phyloP scores from a whole-genome alignment of 2,113 vertebrate species.

The Tachuris rubrigastra region DNA sequence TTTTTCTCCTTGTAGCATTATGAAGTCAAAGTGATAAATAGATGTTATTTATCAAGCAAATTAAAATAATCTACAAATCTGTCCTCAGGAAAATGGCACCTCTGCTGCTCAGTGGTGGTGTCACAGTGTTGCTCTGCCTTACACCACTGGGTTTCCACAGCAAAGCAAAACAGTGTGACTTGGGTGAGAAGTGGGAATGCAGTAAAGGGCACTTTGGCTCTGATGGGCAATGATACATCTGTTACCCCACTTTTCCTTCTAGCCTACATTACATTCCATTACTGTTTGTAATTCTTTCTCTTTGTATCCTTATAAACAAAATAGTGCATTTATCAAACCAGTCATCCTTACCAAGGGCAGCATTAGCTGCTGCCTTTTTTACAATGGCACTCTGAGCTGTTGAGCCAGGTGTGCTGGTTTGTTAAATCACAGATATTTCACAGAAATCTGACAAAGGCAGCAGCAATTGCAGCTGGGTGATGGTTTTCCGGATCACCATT shows the following conservation, averaged over 20 bases:
- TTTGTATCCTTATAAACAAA: not conserved
- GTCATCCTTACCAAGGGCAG: not conserved
- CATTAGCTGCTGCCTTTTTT: not conserved
- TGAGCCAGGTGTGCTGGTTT: not conserved
- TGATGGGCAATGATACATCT: not conserved
- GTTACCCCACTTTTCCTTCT: not conserved
- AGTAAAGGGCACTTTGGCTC: not conserved
- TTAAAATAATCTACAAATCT: not conserved
- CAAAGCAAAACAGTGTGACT: not conserved
- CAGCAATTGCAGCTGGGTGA: not conserved
- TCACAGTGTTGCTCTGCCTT: not conserved
- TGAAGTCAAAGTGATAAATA: not conserved
- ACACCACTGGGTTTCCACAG: not conserved
- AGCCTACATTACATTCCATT: not conserved
- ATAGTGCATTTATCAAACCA: not conserved
- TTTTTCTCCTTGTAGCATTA: not conserved
- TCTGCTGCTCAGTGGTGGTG: not conserved
- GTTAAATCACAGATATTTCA: conserved; percentile 23
- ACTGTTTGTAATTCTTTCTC: not conserved
- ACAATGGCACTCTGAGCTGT: conserved; percentile 14
- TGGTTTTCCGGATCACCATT: not conserved
- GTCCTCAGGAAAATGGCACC: not conserved
- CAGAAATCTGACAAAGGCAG: not conserved
- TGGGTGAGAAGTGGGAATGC: not conserved
- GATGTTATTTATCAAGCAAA: not conserved